phyloP scores from a whole-genome alignment of 2,113 vertebrate species.

The Platycercus adscitus region DNA sequence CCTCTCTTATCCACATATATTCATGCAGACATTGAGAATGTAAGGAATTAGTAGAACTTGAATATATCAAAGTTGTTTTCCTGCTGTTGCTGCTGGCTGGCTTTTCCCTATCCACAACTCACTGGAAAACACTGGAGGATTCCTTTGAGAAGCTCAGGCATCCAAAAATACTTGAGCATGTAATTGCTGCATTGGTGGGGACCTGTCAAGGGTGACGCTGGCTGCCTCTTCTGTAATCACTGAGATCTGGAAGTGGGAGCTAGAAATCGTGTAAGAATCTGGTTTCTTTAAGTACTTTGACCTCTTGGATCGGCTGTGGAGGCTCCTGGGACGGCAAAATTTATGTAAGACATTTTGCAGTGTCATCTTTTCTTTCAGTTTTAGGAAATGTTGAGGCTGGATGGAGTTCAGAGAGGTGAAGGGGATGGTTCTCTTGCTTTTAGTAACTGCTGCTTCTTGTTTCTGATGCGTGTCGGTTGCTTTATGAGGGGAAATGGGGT shows the following conservation, averaged over 20 bases:
- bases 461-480: not conserved
- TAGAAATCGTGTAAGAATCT: not conserved
- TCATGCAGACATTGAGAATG: not conserved
- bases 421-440: not conserved
- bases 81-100: not conserved
- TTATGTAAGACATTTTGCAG: slow-evolving; percentile 6
- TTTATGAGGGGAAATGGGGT: not conserved
- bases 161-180: not conserved
- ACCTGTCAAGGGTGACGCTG: not conserved
- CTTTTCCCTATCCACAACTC: not conserved
- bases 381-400: slow-evolving; percentile 26
- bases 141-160: not conserved
- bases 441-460: not conserved
- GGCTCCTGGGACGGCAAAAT: slow-evolving; percentile 1
- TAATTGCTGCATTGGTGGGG: not conserved
- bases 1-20: not conserved
- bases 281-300: slow-evolving; percentile 28
- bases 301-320: not conserved
- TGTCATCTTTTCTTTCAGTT: slow-evolving; percentile 4
- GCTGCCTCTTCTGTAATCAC: not conserved
- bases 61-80: not conserved
- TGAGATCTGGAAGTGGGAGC: not conserved
- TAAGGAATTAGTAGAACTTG: not conserved
- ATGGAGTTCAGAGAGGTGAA: not conserved
- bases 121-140: not conserved